Evolutionary conservation across 2,888 invertebrate species (phyloP).

Genomic region (Villa cingulata): DNA sequence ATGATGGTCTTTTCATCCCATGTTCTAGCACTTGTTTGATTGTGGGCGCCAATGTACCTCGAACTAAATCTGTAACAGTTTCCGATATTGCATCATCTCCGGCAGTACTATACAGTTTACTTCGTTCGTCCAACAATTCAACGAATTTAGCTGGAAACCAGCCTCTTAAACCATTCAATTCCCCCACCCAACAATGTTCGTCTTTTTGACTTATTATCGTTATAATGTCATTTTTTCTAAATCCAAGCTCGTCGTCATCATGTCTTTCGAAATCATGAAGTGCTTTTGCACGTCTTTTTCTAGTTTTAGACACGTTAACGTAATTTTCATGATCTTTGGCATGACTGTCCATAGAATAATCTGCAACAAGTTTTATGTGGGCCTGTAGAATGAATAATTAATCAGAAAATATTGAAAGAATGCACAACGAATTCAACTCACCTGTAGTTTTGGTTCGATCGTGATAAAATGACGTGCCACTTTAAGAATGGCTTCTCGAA

Average conservation of each 20-base stretch:
- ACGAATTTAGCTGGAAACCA: constrained; percentile 98
- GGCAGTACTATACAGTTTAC: constrained; percentile 78
- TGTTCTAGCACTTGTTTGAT: constrained; percentile 88
- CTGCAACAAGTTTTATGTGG: constrained; percentile 71
- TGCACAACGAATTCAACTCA: not conserved
- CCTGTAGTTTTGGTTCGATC: constrained; percentile 69
- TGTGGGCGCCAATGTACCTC: constrained; percentile 86
- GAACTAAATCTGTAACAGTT: constrained; percentile 88
- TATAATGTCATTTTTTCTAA: constrained; percentile 96
- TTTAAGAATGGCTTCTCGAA: constrained; percentile 89
- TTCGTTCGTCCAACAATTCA: constrained; percentile 86
- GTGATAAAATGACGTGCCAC: constrained; percentile 89
- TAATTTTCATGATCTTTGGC: constrained; percentile 87
- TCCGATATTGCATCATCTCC: constrained; percentile 97
- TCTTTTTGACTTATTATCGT: constrained; percentile 94
- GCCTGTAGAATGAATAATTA: constrained; percentile 29
- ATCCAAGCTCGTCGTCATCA: constrained; percentile 96
- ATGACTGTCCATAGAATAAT: constrained; percentile 93
- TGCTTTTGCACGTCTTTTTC: constrained; percentile 86
- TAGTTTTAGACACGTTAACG: constrained; percentile 78
- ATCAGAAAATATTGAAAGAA: not conserved
- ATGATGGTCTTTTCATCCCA: constrained; percentile 83
- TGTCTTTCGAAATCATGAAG: constrained; percentile 93
- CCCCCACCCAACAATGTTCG: constrained; percentile 98
- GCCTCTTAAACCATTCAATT: constrained; percentile 84